A percentile compares a stretch with the other conserved stretches of the same genome.
These are phyloP conservation scores for Forpus xanthops DNA, from an alignment of 2,797 vertebrate genomes.

Conservation along the genomic window DNA sequence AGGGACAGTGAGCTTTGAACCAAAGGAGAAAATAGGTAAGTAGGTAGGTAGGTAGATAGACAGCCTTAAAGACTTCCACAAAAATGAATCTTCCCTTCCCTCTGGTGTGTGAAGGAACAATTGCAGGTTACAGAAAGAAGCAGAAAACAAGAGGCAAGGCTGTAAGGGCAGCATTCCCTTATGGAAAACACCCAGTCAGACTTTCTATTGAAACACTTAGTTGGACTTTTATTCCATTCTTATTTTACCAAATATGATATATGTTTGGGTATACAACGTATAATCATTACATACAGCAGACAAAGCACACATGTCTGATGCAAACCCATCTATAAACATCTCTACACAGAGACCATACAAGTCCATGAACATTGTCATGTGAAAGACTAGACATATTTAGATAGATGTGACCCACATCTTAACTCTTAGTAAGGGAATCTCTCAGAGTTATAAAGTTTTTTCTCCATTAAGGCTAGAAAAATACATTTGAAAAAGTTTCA, in stretches of 20 bases:
- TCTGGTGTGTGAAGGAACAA: not conserved
- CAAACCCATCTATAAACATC: not conserved
- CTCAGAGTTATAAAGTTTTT: not conserved
- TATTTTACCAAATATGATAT: not conserved
- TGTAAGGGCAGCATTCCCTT: not conserved
- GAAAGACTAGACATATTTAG: not conserved
- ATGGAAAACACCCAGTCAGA: not conserved
- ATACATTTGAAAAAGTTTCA: not conserved
- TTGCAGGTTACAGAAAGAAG: not conserved
- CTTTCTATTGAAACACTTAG: not conserved
- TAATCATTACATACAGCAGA: not conserved
- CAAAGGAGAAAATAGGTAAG: not conserved
- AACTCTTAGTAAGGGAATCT: not conserved
- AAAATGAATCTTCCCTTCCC: not conserved
- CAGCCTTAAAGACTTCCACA: not conserved
- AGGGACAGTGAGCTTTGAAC: not conserved
- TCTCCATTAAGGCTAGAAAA: not conserved
- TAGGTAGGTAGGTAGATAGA: not conserved
- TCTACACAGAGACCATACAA: not conserved
- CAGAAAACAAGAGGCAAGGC: not conserved
- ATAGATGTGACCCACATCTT: not conserved
- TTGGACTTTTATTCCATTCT: not conserved
- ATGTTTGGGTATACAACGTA: not conserved
- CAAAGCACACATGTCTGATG: not conserved
- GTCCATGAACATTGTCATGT: not conserved